Evolutionary conservation across 2,113 vertebrate species (phyloP), one percentile per base, ranked within the genome.

Genomic region (Chaenocephalus aceratus): DNA sequence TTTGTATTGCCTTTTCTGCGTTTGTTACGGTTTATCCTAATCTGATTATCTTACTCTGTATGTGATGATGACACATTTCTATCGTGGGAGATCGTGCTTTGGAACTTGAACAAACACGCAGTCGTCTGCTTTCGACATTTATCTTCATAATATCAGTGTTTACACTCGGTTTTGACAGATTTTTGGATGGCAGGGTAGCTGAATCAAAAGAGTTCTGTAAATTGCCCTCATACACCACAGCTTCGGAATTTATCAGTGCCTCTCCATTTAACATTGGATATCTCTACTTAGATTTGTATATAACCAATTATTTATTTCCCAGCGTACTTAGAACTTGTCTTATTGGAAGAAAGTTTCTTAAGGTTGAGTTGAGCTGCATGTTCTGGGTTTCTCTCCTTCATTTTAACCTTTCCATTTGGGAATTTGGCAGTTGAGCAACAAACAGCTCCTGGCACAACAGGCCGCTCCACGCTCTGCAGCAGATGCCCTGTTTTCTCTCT

Each of bases 361-460:
- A 34, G 60, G 36, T 61, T 41, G 36, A 41, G 36, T 41, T 41
- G 36, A 41, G 41, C 15, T 1, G 57, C 64, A 54, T 72, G 21
- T 83, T 65, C 18, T 15, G 21, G 1, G 9, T 70, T 80, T 56
- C 21, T 62, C 11, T 79, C 26, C 65, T 60, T 56, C 49, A 0
- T 15, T 0, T 48, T 75, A 69, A 80, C 68, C 60, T 83, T 83
- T 87, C 64, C 79, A 59, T 56, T 82, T 77, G 73, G 56, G 85
- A 80, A 26, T 72, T 77, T 88, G 78, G 79, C 84, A 86, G 79
- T 81, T 77, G 86, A 79, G 65, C 73, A 80, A 68, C 72, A 86
- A 88, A 77, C 86, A 51, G 69, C 79, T 83, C 82, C 30, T 83
- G 82, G 88, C 86, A 62, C 78, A 80, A 67, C 45, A 13, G 36